Base-by-base conservation (phyloP, 2,113 vertebrate species). In the Pseudois nayaur region DNA sequence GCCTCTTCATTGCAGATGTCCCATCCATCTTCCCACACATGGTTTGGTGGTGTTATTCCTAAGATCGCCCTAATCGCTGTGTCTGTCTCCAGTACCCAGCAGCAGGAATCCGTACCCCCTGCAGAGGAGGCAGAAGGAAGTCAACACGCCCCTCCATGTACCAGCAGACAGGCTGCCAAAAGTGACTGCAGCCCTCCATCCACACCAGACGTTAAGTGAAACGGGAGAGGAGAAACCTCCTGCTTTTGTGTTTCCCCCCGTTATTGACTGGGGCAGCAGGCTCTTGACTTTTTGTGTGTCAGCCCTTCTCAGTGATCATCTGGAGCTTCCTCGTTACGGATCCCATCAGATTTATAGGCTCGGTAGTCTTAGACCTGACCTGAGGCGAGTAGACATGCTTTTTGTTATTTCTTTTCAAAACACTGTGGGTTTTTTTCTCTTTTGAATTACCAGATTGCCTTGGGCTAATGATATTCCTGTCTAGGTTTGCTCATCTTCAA, bases 401-500 rank as follows among this genome's bases (percentile, higher is more conserved):
- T 76, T 40, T 16, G 21, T 91, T 78, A 45, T 90, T 96, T 96
- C 81, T 96, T 95, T 96, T 83, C 14, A 31, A 94, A 94, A 29
- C 83, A 50, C 8, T 60, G 2, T 27, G 17, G 0, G 19, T 33
- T 95, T 64, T 36, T 36, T 55, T 40, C 57, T 13, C 40, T 95
- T 55, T 43, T 76, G 21, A 89, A 36, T 87, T 87, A 23, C 2
- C 79, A 79, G 84, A 81, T 23, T 60, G 60, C 67, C 71, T 83
- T 96, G 27, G 96, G 74, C 40, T 91, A 76, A 64, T 92, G 92
- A 85, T 78, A 83, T n/a, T 93, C 14, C 40, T 85, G 9, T 85
- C 64, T 36, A 50, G 23, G 5, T 85, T 88, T 85, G 43, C 33
- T 91, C 78, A 31, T 96, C 71, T 83, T 95, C 40, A 36, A 78